Evolutionary conservation across 1,140 invertebrate species (phyloP), one percentile per base, ranked within the genome.

Genomic region (Elysia chlorotica): DNA sequence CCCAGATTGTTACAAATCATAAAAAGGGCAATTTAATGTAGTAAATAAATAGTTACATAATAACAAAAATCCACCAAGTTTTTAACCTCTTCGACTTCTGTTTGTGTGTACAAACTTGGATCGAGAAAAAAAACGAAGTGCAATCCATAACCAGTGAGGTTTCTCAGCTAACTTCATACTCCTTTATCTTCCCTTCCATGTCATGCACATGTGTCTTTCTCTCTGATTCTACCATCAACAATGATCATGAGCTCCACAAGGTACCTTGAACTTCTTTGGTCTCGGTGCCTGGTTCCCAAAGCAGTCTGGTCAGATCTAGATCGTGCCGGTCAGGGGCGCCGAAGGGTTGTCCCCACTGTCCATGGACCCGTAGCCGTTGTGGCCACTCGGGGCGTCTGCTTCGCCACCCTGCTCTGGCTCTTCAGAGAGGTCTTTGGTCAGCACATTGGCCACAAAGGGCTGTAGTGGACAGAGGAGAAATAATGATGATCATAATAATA

Each of bases 361-460:
- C 25, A 36, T 69, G 33, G 67, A 23, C 4, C 67, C 67, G 35
- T 69, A 69, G 21, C 67, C 67, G 10, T 48, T 10, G n/a, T n/a
- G 10, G 10, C 41, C n/a, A 10, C n/a, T 10, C n/a, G 30, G 30
- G 5, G n/a, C 30, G 21, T 30, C 23, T 31, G 54, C 21, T 28
- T 35, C 10, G 1, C 69, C 53, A 35, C 21, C 53, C 1, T 14
- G 3, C 33, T 71, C 69, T 25, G 38, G 69, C 17, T 71, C 69
- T 14, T 1, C 28, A 21, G 69, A 71, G 0, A 71, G 59, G 57
- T 71, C 59, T 23, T 71, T 56, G n/a, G 57, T 71, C 37, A 71
- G 33, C n/a, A 71, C 69, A 28, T 48, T 41, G 25, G 69, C 69
- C 17, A 71, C 59, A 53, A 71, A 71, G n/a, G 69, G 69, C 69